A percentile compares a stretch with the other conserved stretches of the same genome.
Evolutionary conservation across 2,888 invertebrate species (phyloP).

Genomic region (Ochropacha duplaris): DNA sequence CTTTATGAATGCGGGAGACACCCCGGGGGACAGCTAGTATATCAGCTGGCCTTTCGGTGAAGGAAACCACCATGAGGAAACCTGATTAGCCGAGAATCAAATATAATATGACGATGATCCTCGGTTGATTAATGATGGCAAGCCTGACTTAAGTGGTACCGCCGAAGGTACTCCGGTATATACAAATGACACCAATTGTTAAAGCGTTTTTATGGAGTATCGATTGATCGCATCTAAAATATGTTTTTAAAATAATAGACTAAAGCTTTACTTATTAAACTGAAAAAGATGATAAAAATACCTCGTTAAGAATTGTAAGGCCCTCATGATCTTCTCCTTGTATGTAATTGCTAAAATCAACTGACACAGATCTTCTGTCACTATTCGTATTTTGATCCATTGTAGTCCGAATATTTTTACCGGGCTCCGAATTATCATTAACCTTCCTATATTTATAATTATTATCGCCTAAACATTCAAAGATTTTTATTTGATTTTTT

Average conservation of each 20-base stretch:
- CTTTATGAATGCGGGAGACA: no score
- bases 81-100: no score
- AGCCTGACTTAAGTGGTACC: no score
- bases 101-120: no score
- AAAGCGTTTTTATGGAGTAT: no score
- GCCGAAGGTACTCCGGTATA: no score
- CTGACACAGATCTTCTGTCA: slow-evolving; percentile 32
- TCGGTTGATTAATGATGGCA: no score
- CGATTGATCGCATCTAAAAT: no score
- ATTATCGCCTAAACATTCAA: slow-evolving; percentile 23
- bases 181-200: no score
- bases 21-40: no score
- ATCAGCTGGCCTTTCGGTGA: neutral
- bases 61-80: no score
- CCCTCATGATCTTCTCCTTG: slow-evolving; percentile 48
- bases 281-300: slow-evolving; percentile 22
- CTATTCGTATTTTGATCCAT: slow-evolving; percentile 28
- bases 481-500: slow-evolving; percentile 13
- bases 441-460: slow-evolving; percentile 46
- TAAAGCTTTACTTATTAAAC: neutral
- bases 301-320: slow-evolving; percentile 49
- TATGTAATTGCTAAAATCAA: slow-evolving; percentile 44
- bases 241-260: neutral
- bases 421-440: slow-evolving; percentile 32
- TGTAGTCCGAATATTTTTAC: slow-evolving; percentile 16